Evolutionary conservation across 2,113 vertebrate genomes (phyloP).

Genomic region (Aspidoscelis tigris): DNA sequence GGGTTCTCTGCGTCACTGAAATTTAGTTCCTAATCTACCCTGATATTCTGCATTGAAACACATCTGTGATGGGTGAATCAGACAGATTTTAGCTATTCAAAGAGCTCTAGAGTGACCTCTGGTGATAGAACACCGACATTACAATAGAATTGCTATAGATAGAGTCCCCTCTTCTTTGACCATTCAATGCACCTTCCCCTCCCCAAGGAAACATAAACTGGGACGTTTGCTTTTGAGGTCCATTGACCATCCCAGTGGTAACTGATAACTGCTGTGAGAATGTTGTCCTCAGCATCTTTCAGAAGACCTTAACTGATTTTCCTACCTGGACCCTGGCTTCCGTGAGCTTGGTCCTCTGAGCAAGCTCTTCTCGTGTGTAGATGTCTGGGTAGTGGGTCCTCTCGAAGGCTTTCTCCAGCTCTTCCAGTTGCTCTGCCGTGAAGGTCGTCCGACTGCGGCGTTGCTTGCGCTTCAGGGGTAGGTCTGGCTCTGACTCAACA

Average conservation of each 20-base stretch:
- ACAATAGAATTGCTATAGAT: too few relatives aligned
- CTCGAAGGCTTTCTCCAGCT: slow-evolving; percentile 98
- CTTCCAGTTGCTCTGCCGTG: slow-evolving; percentile 97
- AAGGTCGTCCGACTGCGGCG: slow-evolving; percentile 97
- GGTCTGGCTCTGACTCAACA: slow-evolving; percentile 94
- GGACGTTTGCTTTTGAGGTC: background rate
- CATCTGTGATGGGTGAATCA: too few relatives aligned
- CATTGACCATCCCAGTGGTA: too few relatives aligned
- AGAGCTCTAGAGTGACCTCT: too few relatives aligned
- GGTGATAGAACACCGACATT: too few relatives aligned
- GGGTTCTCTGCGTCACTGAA: too few relatives aligned
- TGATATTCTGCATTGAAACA: too few relatives aligned
- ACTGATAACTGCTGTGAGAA: too few relatives aligned
- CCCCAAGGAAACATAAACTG: background rate
- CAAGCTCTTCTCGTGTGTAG: slow-evolving; percentile 97
- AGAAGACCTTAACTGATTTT: background rate
- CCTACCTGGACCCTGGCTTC: slow-evolving; percentile 96
- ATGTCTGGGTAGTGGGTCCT: slow-evolving; percentile 98
- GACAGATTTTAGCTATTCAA: too few relatives aligned
- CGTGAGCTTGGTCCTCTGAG: slow-evolving; percentile 96
- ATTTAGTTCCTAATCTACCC: too few relatives aligned
- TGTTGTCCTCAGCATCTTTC: background rate
- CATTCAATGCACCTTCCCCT: too few relatives aligned
- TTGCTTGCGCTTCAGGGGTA: slow-evolving; percentile 97
- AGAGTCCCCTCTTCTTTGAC: too few relatives aligned